Percentiles rank a stretch among this genome's conserved stretches.
Evolutionary conservation across 2,888 invertebrate genomes (phyloP).

Genomic region (Phasia obesa): DNA sequence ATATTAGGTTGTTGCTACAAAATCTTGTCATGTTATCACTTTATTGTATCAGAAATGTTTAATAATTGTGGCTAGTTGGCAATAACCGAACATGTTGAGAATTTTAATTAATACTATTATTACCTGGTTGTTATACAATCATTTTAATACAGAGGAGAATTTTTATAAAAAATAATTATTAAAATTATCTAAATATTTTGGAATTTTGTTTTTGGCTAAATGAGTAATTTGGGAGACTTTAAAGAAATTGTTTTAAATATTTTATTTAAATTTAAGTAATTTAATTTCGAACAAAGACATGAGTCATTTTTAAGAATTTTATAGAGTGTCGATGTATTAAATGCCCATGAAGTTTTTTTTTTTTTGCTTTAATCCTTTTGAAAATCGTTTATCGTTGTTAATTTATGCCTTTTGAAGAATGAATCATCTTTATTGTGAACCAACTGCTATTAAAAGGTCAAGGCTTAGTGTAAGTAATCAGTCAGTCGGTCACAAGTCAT

Average conservation of each 20-base stretch:
- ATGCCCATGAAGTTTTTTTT: neutral
- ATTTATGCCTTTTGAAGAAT: slow-evolving; percentile 13
- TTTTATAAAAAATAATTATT: neutral
- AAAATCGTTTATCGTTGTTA: slow-evolving; percentile 9
- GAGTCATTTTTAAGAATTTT: slow-evolving; percentile 24
- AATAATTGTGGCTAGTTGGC: slow-evolving; percentile 31
- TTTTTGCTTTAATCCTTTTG: slow-evolving; percentile 30
- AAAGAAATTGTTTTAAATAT: neutral
- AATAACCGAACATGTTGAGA: neutral
- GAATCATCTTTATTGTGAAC: slow-evolving; percentile 40
- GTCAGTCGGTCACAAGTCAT: slow-evolving; percentile 30
- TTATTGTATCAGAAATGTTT: slow-evolving; percentile 44
- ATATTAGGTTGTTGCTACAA: slow-evolving; percentile 39
- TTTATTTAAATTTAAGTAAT: too few relatives aligned
- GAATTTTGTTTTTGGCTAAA: neutral
- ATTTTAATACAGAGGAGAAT: neutral
- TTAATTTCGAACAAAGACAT: neutral
- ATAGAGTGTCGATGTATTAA: slow-evolving; percentile 15
- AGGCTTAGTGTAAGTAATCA: slow-evolving; percentile 7
- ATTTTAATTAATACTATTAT: slow-evolving; percentile 37
- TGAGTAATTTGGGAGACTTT: neutral
- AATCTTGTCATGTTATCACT: slow-evolving; percentile 57
- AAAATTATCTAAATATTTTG: neutral
- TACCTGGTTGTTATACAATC: neutral
- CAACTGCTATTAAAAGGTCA: slow-evolving; percentile 34